Evolutionary conservation across 2,113 vertebrate genomes (phyloP), one percentile per base, ranked within the genome.

Genomic region (Smithornis capensis): DNA sequence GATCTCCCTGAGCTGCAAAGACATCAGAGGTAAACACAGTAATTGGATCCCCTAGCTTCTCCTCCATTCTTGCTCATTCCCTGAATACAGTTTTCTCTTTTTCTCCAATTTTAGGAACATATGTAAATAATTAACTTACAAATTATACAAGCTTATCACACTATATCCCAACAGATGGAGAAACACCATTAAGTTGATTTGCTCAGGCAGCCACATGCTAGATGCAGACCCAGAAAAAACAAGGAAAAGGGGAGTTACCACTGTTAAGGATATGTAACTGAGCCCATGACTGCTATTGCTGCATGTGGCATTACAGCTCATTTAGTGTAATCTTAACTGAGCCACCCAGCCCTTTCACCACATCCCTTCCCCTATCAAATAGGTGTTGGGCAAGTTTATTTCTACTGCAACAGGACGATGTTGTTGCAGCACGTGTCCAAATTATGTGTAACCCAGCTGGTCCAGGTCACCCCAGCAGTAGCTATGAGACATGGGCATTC

Each of bases 91-190:
- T 81, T 91, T 90, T 94, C 57, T 83, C 50, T 96, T 94, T 83
- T 71, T 25, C 35, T 94, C 31, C 57, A 57, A 79, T 95, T 96
- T 93, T 64, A 90, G 60, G 89, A 96, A 90, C 96, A 96, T 94
- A 96, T 93, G 96, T 96, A 97, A 97, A 97, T 96, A 95, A 95
- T 96, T 97, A 96, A 93, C 94, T 93, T 94, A 94, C 89, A 96
- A 96, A 96, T 97, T 95, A 93, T 83, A 84, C 79, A 89, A 83
- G 83, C 92, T 96, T 96, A 96, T 93, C 64, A 75, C 83, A 60
- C 83, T 83, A 14, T 80, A 87, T 81, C 79, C 83, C 73, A 92
- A 81, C 94, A 96, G 95, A 96, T 96, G 95, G 95, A 96, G 92
- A 90, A 93, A 93, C 37, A 4, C 60, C 80, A 95, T 96, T 95